Evolutionary conservation across 2,113 vertebrate species (phyloP).

Genomic region (Antigone vipio): DNA sequence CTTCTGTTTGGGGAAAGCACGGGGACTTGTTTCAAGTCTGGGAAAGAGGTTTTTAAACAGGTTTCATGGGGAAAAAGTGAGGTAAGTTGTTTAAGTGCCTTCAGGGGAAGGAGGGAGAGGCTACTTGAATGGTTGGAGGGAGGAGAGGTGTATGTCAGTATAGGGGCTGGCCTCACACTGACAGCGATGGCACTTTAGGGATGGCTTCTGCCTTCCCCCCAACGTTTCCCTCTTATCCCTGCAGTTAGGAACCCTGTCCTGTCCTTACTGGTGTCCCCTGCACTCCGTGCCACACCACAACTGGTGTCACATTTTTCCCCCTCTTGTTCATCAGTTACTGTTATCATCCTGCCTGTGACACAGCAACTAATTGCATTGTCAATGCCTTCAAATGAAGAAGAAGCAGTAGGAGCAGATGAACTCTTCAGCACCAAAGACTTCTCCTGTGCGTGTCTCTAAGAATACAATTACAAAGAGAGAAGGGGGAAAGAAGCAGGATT

Average conservation of each 20-base stretch:
- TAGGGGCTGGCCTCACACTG: background rate
- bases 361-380: background rate
- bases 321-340: background rate
- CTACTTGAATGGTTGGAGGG: background rate
- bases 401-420: background rate
- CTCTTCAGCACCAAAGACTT: background rate
- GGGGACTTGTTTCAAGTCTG: background rate
- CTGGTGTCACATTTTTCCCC: background rate
- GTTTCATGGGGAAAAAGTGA: background rate
- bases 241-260: background rate
- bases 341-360: background rate
- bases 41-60: background rate
- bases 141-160: background rate
- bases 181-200: fast-evolving
- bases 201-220: background rate
- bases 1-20: background rate
- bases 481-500: background rate
- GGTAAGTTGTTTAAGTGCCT: background rate
- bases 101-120: background rate
- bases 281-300: background rate
- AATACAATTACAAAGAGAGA: background rate
- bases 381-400: background rate
- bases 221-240: background rate
- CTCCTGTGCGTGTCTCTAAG: background rate
- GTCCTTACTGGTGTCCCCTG: fast-evolving